Base-by-base conservation (phyloP, 2,797 vertebrate species). In the Philypnodon macrostomus region DNA sequence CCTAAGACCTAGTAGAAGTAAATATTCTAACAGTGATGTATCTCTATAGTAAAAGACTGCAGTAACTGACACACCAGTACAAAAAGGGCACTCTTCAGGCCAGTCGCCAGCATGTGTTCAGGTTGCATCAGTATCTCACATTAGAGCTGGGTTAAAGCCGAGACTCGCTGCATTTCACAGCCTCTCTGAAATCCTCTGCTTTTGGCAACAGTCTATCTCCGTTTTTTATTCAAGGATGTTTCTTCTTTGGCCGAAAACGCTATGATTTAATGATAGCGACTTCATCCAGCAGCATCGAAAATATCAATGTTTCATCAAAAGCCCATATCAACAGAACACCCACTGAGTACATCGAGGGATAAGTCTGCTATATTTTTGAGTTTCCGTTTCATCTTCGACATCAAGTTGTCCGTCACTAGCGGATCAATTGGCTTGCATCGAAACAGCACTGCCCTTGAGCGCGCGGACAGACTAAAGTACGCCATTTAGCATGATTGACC, bases 401-500 rank as follows among this genome's bases (percentile, higher is more conserved):
- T 45, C 45, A 54, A 14, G 54, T 53, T 58, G 61, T 75, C 70
- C 46, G 45, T 69, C 53, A 53, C 31, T 18, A 35, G 19, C 21
- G 19, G 64, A 75, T 67, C 77, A 59, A 61, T 63, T 9, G 45
- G 39, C 39, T 38, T 26, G 33, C 38, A 40, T 53, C 4, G 13
- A 59, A 67, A 62, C 11, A 17, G 35, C 30, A 9, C 24, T 21
- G 29, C 30, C 51, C 47, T 44, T 23, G 47, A 7, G 32, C 3
- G 21, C 4, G 5, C 36, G 27, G 52, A 51, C 36, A 16, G 26
- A 32, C 67, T 54, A 19, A 61, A 67, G 26, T 37, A 2, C 4
- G 0, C 23, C 70, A 55, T 72, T 82, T 70, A 77, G 44, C 44
- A 29, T 45, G 58, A 71, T 34, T 63, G 57, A 50, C 63, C 52